A percentile compares a stretch with the other conserved stretches of the same genome.
These are phyloP conservation scores for Trachops cirrhosus DNA, from an alignment of 2,797 vertebrate genomes.

Conservation along the genomic window DNA sequence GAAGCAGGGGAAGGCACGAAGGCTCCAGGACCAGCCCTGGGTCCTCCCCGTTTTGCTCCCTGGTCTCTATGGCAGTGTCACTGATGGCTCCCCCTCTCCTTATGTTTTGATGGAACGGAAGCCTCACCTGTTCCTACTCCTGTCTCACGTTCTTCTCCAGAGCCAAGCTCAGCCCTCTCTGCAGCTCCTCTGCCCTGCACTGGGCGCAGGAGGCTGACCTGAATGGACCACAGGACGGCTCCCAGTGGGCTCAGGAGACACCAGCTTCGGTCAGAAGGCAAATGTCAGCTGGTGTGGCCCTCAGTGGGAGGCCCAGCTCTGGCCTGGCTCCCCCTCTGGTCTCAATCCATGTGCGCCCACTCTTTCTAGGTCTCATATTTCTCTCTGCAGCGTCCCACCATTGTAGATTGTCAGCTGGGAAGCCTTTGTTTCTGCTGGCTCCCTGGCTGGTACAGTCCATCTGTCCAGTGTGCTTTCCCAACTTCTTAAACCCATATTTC, in stretches of 20 bases:
- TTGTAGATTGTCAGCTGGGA: background rate
- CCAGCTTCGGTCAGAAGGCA: background rate
- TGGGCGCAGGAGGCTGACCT: background rate
- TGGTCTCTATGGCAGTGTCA: background rate
- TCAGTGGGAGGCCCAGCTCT: rapidly evolving
- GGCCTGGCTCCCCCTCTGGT: background rate
- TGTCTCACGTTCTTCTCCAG: background rate
- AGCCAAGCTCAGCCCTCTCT: rapidly evolving
- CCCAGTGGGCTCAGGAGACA: background rate
- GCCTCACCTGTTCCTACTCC: background rate
- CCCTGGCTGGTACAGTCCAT: background rate
- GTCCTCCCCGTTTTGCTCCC: background rate
- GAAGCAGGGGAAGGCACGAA: rapidly evolving
- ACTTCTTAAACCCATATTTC: background rate
- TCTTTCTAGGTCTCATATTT: background rate
- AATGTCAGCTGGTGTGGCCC: background rate
- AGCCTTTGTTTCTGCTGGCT: too few relatives aligned
- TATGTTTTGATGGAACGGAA: background rate
- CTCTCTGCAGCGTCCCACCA: background rate
- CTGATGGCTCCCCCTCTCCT: background rate
- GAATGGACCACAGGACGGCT: rapidly evolving
- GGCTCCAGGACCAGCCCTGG: background rate
- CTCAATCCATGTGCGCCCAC: rapidly evolving
- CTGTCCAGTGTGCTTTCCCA: background rate
- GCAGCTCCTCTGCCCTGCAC: background rate